Evolutionary conservation across 2,113 vertebrate species (phyloP).

Genomic region (Donacobius atricapilla): DNA sequence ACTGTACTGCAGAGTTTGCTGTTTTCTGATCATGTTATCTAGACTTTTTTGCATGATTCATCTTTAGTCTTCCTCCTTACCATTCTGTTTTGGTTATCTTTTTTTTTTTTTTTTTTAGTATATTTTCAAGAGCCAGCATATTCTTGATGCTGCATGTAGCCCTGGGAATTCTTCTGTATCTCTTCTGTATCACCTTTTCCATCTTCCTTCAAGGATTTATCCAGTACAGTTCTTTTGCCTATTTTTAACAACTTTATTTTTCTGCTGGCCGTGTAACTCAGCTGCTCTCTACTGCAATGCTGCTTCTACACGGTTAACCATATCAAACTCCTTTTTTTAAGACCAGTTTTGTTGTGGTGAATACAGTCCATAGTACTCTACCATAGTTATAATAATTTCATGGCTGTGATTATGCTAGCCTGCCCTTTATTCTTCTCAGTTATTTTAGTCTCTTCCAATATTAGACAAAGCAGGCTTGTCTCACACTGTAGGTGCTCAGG

Average conservation of each 20-base stretch:
- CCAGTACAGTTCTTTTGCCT: neutral
- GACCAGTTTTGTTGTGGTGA: neutral
- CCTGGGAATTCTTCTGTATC: neutral
- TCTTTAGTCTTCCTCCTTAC: neutral
- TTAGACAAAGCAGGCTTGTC: neutral
- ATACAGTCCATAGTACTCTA: neutral
- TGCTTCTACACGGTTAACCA: neutral
- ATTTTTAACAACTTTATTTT: neutral
- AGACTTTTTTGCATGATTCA: neutral
- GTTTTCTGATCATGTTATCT: neutral
- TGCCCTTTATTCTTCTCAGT: neutral
- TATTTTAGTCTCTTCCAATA: constrained; percentile 4
- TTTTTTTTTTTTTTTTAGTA: neutral
- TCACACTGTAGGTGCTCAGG: neutral
- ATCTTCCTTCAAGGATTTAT: neutral
- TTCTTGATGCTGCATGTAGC: neutral
- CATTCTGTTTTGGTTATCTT: neutral
- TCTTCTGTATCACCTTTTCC: neutral
- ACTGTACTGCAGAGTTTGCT: neutral
- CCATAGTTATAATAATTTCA: neutral
- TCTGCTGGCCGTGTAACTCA: neutral
- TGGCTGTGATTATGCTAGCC: neutral
- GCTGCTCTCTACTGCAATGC: neutral
- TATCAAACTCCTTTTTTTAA: neutral
- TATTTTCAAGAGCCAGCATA: neutral